Evolutionary conservation across 2,888 invertebrate species (phyloP).

Genomic region (Mactromeris polynyma): DNA sequence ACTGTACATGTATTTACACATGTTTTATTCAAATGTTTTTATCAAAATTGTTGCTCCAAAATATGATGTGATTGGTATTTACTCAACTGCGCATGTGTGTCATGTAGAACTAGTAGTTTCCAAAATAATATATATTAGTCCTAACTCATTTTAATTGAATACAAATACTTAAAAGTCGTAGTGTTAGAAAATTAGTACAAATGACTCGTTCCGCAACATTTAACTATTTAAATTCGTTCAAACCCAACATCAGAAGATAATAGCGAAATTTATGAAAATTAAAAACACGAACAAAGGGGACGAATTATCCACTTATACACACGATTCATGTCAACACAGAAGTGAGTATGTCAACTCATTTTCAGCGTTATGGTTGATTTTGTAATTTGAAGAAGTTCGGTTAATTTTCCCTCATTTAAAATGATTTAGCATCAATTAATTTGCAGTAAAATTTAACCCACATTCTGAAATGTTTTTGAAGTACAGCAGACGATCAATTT

Average conservation of each 20-base stretch:
- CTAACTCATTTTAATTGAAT: too few relatives aligned
- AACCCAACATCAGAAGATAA: background rate
- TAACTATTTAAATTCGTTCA: background rate
- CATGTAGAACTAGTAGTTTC: too few relatives aligned
- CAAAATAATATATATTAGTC: too few relatives aligned
- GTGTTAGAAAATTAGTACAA: background rate
- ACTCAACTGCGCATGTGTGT: too few relatives aligned
- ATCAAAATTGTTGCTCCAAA: too few relatives aligned
- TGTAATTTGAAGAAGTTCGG: constrained; percentile 8
- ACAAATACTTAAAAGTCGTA: too few relatives aligned
- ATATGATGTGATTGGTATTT: too few relatives aligned
- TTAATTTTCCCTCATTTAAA: constrained; percentile 21
- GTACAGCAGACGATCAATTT: constrained; percentile 28
- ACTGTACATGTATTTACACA: too few relatives aligned
- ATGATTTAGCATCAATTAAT: constrained; percentile 30
- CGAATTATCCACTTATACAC: background rate
- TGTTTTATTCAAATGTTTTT: too few relatives aligned
- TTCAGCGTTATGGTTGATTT: background rate
- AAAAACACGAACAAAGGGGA: background rate
- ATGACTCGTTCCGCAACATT: background rate
- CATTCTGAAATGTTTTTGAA: constrained; percentile 17
- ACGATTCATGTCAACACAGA: background rate
- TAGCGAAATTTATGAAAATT: background rate
- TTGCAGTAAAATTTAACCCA: constrained; percentile 7
- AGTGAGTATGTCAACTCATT: background rate